Evolutionary conservation across 1,140 invertebrate species (phyloP).

Genomic region (Lepeophtheirus salmonis): DNA sequence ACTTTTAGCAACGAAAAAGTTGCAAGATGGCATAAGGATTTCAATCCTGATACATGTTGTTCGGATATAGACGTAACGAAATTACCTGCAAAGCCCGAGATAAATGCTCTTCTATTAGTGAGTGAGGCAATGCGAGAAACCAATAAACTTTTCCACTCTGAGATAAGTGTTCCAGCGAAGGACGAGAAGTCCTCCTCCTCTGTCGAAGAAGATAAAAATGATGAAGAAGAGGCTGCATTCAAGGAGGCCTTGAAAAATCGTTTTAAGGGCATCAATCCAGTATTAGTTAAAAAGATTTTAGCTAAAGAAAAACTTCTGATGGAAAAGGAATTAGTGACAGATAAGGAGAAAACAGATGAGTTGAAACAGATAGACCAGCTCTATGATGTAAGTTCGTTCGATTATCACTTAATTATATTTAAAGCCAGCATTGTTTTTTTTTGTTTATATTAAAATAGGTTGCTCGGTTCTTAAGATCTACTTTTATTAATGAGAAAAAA

Average conservation of each 20-base stretch:
- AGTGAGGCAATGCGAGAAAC: neutral
- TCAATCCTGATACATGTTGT: neutral
- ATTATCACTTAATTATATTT: too few species aligned
- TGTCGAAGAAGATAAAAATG: neutral
- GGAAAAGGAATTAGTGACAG: neutral
- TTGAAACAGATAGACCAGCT: neutral
- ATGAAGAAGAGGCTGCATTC: neutral
- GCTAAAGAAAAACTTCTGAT: neutral
- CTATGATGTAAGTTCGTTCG: neutral
- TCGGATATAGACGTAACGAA: neutral
- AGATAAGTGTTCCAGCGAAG: neutral
- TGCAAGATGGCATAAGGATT: neutral
- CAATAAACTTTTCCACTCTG: neutral
- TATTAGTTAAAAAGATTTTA: neutral
- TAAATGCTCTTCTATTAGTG: neutral
- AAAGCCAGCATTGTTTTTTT: neutral
- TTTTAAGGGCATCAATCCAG: neutral
- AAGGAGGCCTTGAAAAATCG: neutral
- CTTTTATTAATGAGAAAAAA: neutral
- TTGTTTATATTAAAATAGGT: neutral
- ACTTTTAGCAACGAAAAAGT: neutral
- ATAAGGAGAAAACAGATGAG: neutral
- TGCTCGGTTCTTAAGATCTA: neutral
- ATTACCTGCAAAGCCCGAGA: neutral
- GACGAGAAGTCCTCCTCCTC: neutral